Evolutionary conservation across 2,888 invertebrate genomes (phyloP).

Genomic region (Conchocele bisecta): DNA sequence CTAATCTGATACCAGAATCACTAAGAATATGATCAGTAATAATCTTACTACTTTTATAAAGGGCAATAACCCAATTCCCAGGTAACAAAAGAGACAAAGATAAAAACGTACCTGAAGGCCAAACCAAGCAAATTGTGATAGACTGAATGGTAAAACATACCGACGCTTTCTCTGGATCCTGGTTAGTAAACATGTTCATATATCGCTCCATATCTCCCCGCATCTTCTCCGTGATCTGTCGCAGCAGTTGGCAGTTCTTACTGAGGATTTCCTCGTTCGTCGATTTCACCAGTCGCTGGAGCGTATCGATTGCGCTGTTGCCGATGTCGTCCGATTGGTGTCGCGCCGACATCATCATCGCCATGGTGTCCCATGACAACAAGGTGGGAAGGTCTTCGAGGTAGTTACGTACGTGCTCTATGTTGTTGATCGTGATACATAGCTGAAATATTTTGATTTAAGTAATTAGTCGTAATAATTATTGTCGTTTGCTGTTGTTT

Average conservation of each 20-base stretch:
- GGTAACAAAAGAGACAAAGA: too few species aligned
- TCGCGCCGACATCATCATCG: slow-evolving; percentile 61
- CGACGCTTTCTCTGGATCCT: slow-evolving; percentile 68
- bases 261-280: slow-evolving; percentile 72
- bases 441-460: slow-evolving; percentile 75
- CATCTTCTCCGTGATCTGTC: slow-evolving; percentile 75
- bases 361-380: slow-evolving; percentile 70
- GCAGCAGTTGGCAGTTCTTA: slow-evolving; percentile 64
- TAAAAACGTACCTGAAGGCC: too few species aligned
- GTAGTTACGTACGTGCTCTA: slow-evolving; percentile 78
- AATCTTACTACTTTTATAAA: too few species aligned
- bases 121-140: too few species aligned
- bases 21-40: too few species aligned
- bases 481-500: not conserved
- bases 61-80: too few species aligned
- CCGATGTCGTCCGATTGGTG: slow-evolving; percentile 74
- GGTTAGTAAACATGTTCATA: slow-evolving; percentile 71
- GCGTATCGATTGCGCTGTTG: slow-evolving; percentile 61
- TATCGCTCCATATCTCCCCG: slow-evolving; percentile 69
- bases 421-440: slow-evolving; percentile 81
- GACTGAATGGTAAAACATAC: slow-evolving; percentile 70
- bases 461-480: too few species aligned
- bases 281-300: slow-evolving; percentile 65
- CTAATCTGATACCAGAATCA: too few species aligned
- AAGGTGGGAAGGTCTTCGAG: slow-evolving; percentile 71